phyloP scores from a whole-genome alignment of 2,113 vertebrate genomes.

The Xyrauchen texanus region DNA sequence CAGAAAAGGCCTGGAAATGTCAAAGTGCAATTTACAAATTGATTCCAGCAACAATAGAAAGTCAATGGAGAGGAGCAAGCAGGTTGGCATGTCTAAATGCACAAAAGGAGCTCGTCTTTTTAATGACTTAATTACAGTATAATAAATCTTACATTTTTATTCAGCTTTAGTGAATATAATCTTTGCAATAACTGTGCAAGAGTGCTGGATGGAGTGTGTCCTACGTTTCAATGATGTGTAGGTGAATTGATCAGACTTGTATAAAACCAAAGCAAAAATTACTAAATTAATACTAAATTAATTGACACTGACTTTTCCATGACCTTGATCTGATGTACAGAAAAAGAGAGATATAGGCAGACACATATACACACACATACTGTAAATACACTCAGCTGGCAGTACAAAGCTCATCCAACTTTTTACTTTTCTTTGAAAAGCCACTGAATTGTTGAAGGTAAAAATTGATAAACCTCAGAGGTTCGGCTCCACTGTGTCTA shows the following conservation, averaged over 20 bases:
- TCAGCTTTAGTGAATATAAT: constrained; percentile 16
- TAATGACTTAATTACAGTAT: not conserved
- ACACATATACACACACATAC: constrained; percentile 9
- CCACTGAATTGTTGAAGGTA: constrained; percentile 56
- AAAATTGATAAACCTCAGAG: constrained; percentile 51
- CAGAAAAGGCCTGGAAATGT: constrained; percentile 43
- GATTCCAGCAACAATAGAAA: constrained; percentile 46
- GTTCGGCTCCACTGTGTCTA: constrained; percentile 48
- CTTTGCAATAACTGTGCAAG: not conserved
- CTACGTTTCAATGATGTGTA: not conserved
- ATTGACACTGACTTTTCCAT: not conserved
- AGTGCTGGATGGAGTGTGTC: not conserved
- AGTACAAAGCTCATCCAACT: constrained; percentile 48
- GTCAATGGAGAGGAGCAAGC: not conserved
- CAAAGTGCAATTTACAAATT: constrained; percentile 52
- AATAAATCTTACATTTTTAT: not conserved
- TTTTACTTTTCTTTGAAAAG: constrained; percentile 50
- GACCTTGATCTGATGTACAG: constrained; percentile 18
- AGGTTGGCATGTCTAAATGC: not conserved
- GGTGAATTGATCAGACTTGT: not conserved
- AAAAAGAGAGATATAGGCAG: constrained; percentile 9
- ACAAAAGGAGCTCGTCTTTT: constrained; percentile 33
- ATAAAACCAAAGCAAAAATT: not conserved
- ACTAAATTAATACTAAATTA: not conserved
- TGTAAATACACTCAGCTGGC: constrained; percentile 37